Percentiles rank a stretch among this genome's conserved stretches.
These are phyloP conservation scores for Peromyscus aztecus DNA, from an alignment of 2,797 vertebrate species.

Conservation along the genomic window DNA sequence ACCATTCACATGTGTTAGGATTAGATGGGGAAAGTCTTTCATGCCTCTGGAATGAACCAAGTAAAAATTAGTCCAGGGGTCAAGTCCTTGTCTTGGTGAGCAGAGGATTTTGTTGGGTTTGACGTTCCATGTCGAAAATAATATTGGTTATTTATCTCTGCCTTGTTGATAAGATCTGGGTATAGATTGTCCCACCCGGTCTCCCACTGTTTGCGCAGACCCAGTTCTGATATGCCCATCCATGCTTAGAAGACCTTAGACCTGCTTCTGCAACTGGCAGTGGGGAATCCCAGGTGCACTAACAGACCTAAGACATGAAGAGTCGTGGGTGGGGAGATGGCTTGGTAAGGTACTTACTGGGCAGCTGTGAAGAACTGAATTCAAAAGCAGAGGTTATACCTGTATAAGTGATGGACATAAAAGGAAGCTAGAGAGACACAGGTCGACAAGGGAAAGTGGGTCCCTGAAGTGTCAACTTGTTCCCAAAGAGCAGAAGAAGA, in stretches of 20 bases:
- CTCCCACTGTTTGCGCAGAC: neutral
- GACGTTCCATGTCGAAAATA: slow-evolving; percentile 22
- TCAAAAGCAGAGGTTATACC: neutral
- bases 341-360: neutral
- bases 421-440: neutral
- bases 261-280: neutral
- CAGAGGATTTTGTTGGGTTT: slow-evolving; percentile 8
- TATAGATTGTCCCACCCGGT: neutral
- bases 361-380: neutral
- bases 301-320: neutral
- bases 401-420: neutral
- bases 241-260: neutral
- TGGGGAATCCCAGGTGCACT: neutral
- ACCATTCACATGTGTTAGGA: slow-evolving; percentile 54
- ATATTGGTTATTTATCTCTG: slow-evolving; percentile 45
- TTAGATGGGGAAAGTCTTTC: slow-evolving; percentile 60
- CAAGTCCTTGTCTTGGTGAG: slow-evolving; percentile 20
- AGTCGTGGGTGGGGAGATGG: neutral
- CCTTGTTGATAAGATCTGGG: neutral
- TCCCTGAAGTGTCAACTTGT: neutral
- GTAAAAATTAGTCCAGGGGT: slow-evolving; percentile 58
- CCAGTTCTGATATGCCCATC: neutral
- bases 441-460: neutral
- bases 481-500: neutral
- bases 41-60: slow-evolving; percentile 49